Base-by-base conservation (phyloP, 2,113 vertebrate genomes). In the Equus przewalskii region DNA sequence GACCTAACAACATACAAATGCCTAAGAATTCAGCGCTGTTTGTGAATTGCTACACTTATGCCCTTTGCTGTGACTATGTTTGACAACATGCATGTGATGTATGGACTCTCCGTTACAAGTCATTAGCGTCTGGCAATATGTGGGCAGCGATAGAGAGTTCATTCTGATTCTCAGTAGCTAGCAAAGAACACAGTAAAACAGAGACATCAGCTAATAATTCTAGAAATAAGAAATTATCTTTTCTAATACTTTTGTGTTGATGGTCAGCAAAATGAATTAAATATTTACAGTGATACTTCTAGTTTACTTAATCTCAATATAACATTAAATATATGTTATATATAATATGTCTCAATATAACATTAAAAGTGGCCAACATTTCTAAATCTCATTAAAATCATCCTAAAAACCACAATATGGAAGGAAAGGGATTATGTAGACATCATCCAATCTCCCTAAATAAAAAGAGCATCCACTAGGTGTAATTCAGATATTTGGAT, bases 201-300 rank as follows among this genome's bases (percentile, higher is more conserved):
- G 58, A 60, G 58, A 65, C 18, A 41, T 18, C 14, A 41, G 22
- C 51, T 73, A 46, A 54, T 79, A 94, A 65, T 80, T 80, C 46
- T 85, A 76, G 36, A 65, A 91, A 65, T 54, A 58, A 56, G 58
- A 56, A 94, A 86, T 33, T 7, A 49, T 65, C 14, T 65, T 65
- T 80, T 49, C 24, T 80, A 73, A 36, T 19, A 84, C 44, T 36
- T 36, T 21, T 33, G 30, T 64, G 65, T 5, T 41, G 14, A 19
- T 90, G 78, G 62, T 89, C 13, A 22, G 41, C 73, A 85, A 96
- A 84, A 65, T 16, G 46, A 79, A 51, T 28, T 24, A 80, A 96
- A 72, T 80, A 73, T 49, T 80, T 46, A 72, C 36, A 41, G 89
- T 69, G n/a, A 67, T 58, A n/a, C 33, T 91, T 96, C 49, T 87